Conservation (phyloP, 2,888 invertebrate genomes). For the Drosophila phalerata region DNA sequence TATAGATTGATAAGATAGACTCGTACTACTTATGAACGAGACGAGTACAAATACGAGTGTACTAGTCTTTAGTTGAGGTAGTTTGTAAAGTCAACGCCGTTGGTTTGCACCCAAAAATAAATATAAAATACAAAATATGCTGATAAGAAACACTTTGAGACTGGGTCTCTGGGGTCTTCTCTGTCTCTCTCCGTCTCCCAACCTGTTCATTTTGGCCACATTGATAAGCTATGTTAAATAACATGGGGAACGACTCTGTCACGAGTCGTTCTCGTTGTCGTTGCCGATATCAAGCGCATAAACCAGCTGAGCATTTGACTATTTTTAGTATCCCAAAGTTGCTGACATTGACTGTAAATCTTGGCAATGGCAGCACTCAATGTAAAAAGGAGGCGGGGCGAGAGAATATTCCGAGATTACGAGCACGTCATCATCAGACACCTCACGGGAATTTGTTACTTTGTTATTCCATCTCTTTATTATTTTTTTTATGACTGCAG, state of each 20-base stretch:
- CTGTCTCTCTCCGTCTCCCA: background rate
- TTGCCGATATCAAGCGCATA: conserved; percentile 48
- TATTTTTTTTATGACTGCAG: conserved; percentile 34
- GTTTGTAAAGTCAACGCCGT: conserved; percentile 38
- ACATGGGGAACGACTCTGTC: conserved; percentile 49
- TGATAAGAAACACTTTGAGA: conserved; percentile 25
- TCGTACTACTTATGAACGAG: background rate
- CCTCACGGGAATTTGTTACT: conserved; percentile 18
- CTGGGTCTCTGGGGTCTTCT: conserved; percentile 3
- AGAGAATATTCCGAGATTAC: background rate
- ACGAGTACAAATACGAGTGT: background rate
- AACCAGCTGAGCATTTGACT: conserved; percentile 51
- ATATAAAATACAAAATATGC: conserved; percentile 3
- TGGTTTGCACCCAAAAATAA: conserved; percentile 49
- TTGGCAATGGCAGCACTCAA: conserved; percentile 69
- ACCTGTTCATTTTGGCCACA: conserved; percentile 32
- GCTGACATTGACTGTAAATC: conserved; percentile 78
- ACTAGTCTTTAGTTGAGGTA: conserved; percentile 28
- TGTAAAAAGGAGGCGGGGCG: conserved; percentile 49
- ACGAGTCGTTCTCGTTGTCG: conserved; percentile 52
- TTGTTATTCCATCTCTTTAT: background rate
- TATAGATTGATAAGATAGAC: conserved; percentile 57
- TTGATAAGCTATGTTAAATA: conserved; percentile 61
- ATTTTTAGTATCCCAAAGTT: conserved; percentile 56
- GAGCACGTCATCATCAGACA: conserved; percentile 9